phyloP scores from a whole-genome alignment of 2,888 invertebrate genomes.

The Nomada fucata region DNA sequence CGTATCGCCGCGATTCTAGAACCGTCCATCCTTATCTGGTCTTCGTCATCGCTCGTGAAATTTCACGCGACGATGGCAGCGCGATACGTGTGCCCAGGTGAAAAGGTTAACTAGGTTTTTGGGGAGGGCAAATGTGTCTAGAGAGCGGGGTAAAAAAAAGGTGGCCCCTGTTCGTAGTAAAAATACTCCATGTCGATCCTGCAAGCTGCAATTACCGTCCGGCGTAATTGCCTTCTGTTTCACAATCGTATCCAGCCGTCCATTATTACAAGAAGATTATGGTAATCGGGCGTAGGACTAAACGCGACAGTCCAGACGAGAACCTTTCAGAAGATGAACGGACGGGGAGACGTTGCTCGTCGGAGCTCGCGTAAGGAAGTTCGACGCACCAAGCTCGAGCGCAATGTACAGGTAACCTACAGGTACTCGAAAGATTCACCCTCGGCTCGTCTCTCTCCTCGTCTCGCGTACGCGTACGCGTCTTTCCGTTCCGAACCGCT shows the following conservation, averaged over 20 bases:
- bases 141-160: no score
- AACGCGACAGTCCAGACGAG: slow-evolving; percentile 23
- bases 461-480: not conserved
- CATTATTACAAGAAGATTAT: slow-evolving; percentile 22
- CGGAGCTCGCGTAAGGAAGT: slow-evolving; percentile 21
- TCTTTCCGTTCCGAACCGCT: slow-evolving; percentile 9
- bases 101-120: slow-evolving; percentile 40
- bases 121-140: slow-evolving; percentile 1
- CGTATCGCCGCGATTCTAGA: slow-evolving; percentile 46
- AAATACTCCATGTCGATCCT: no score
- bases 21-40: slow-evolving; percentile 41
- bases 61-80: slow-evolving; percentile 18
- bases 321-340: slow-evolving; percentile 9
- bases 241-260: not conserved
- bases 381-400: not conserved
- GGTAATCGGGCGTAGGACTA: slow-evolving; percentile 17
- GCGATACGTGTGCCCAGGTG: slow-evolving; percentile 17
- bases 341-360: not conserved
- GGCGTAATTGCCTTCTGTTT: no score
- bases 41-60: slow-evolving; percentile 43
- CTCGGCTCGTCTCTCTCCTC: slow-evolving; percentile 21
- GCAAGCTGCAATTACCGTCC: no score
- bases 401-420: not conserved
- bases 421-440: slow-evolving; percentile 35
- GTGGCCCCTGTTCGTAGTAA: no score